phyloP scores from a whole-genome alignment of 2,888 invertebrate genomes.

The Oscheius myriophilus region DNA sequence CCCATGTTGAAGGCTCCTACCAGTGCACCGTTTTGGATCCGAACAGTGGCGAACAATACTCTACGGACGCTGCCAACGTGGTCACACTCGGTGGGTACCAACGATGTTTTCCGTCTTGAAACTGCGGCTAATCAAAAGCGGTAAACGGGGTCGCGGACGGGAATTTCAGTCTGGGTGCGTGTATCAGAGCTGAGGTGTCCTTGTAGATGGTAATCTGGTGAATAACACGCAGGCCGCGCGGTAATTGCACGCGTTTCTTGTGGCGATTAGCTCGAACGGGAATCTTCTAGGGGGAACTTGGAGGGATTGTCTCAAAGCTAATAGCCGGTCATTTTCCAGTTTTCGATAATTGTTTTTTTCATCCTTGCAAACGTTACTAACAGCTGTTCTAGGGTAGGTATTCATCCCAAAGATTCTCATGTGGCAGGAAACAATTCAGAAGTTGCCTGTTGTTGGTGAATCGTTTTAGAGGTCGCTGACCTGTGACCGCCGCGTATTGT shows the following conservation, averaged over 20 bases:
- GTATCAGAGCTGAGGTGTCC: constrained; percentile 24
- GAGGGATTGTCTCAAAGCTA: constrained; percentile 1
- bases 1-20: constrained; percentile 49
- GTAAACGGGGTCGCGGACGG: constrained; percentile 7
- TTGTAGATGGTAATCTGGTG: constrained; percentile 32
- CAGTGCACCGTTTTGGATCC: constrained; percentile 78
- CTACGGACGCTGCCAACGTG: constrained; percentile 59
- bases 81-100: constrained; percentile 65
- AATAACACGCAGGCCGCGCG: constrained; percentile 29
- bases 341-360: too few species aligned
- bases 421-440: not conserved
- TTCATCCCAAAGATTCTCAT: too few species aligned
- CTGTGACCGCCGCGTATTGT: constrained; percentile 32
- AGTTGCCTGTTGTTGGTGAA: constrained; percentile 9
- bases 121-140: constrained; percentile 14
- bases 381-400: too few species aligned
- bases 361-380: too few species aligned
- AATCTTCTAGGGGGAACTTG: not conserved
- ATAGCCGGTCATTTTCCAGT: not conserved
- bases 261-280: constrained; percentile 13
- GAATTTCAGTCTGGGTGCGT: not conserved
- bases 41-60: constrained; percentile 76
- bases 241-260: constrained; percentile 28
- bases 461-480: constrained; percentile 24
- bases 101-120: not conserved